Evolutionary conservation across 2,797 vertebrate species (phyloP).

Genomic region (Phoeniculus purpureus): DNA sequence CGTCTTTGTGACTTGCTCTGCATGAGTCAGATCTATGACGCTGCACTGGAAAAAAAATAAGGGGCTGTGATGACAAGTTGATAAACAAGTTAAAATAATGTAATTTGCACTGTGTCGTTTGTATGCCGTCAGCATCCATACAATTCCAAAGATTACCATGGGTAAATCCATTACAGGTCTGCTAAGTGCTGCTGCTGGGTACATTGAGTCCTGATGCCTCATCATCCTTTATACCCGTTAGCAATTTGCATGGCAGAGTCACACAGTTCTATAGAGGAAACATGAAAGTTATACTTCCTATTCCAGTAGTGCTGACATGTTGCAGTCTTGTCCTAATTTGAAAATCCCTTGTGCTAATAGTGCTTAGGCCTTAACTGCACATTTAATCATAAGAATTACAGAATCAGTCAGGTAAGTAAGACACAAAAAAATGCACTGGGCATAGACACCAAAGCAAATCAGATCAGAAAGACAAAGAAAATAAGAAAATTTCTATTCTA

Average conservation of each 20-base stretch:
- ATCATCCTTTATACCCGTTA: background rate
- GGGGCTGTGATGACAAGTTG: background rate
- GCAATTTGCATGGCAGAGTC: background rate
- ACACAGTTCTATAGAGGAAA: background rate
- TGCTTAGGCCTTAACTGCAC: constrained; percentile 45
- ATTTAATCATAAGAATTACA: constrained; percentile 49
- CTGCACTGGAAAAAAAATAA: background rate
- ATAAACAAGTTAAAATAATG: constrained; percentile 65
- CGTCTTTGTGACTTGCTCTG: constrained; percentile 30
- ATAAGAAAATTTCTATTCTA: background rate
- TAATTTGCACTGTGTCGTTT: constrained; percentile 4
- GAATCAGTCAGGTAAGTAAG: background rate
- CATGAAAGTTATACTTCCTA: background rate
- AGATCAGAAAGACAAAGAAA: background rate
- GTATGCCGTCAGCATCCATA: background rate
- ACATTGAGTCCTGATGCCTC: background rate
- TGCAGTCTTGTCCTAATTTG: background rate
- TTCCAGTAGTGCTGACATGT: background rate
- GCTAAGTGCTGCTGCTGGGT: background rate
- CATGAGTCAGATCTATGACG: constrained; percentile 38
- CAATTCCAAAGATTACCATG: constrained; percentile 19
- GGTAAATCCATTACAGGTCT: constrained; percentile 27
- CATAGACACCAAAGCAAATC: background rate
- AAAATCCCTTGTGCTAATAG: constrained; percentile 22
- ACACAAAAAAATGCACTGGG: background rate